Percentiles rank a stretch among this genome's conserved stretches.
These are phyloP conservation scores for Venturia canescens DNA, from an alignment of 1,140 invertebrate genomes.

Conservation along the genomic window DNA sequence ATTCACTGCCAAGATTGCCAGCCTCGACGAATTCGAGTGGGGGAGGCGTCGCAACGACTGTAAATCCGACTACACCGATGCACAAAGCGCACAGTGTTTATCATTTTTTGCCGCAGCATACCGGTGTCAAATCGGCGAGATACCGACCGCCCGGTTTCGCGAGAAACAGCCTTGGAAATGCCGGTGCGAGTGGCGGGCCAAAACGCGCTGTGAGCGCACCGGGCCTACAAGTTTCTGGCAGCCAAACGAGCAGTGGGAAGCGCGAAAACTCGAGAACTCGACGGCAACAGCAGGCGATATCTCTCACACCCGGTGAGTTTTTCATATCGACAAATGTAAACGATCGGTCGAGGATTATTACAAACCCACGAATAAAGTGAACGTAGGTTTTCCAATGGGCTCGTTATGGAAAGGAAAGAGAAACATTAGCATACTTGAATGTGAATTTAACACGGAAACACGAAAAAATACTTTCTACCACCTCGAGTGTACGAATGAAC, in stretches of 20 bases:
- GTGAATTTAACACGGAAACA: neutral
- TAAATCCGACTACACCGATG: slow-evolving; percentile 76
- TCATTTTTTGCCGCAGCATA: slow-evolving; percentile 79
- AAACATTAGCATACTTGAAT: neutral
- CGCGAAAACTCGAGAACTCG: slow-evolving; percentile 66
- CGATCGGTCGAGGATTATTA: slow-evolving; percentile 11
- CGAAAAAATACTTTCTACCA: neutral
- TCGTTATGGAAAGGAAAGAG: neutral
- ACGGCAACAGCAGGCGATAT: slow-evolving; percentile 72
- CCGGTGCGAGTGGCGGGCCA: slow-evolving; percentile 74
- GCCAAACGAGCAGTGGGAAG: slow-evolving; percentile 61
- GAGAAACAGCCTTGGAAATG: slow-evolving; percentile 71
- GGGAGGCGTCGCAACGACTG: slow-evolving; percentile 66
- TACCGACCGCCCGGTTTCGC: slow-evolving; percentile 89
- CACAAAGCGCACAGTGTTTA: slow-evolving; percentile 84
- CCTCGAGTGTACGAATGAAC: no score
- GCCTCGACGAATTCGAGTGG: slow-evolving; percentile 78
- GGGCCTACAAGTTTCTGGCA: slow-evolving; percentile 80
- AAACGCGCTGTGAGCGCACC: slow-evolving; percentile 85
- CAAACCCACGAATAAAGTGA: neutral
- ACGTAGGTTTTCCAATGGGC: neutral
- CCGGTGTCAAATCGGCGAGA: slow-evolving; percentile 88
- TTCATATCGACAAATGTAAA: neutral
- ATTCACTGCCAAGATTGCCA: slow-evolving; percentile 85
- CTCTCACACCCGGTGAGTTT: slow-evolving; percentile 77